Conservation (phyloP, 2,888 invertebrate genomes). For the Coenonympha glycerion region DNA sequence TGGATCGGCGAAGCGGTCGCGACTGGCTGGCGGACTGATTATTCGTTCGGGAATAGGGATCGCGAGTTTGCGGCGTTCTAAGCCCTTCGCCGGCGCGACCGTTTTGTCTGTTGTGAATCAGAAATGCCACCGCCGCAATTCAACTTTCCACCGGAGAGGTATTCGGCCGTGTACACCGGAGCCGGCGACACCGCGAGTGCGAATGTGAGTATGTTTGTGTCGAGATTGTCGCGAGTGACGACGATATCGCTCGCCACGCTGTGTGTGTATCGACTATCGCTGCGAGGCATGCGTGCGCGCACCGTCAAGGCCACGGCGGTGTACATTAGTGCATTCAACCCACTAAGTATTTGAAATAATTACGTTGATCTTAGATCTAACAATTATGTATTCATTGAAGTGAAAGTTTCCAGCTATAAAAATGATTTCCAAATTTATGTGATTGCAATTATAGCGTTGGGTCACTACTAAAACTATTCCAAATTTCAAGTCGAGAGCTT, state of each 20-base stretch:
- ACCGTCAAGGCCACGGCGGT: conserved; percentile 52
- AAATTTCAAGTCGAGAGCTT: no score
- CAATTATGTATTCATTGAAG: background rate
- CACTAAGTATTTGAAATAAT: conserved; percentile 35
- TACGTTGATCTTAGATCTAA: no score
- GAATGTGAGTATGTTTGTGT: conserved; percentile 54
- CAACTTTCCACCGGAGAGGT: conserved; percentile 66
- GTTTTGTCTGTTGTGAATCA: conserved; percentile 38
- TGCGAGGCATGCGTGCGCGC: conserved; percentile 47
- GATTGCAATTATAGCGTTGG: no score
- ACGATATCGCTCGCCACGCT: conserved; percentile 47
- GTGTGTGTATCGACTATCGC: no score
- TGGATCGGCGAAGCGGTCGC: conserved; percentile 41
- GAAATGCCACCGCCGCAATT: conserved; percentile 54
- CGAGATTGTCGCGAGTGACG: conserved; percentile 42
- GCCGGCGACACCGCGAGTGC: conserved; percentile 49
- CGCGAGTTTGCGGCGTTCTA: conserved; percentile 15
- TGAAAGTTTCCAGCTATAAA: no score
- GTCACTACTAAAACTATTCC: no score
- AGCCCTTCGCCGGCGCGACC: conserved; percentile 6
- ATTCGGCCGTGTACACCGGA: conserved; percentile 59
- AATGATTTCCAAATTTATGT: no score
- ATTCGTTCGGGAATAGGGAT: conserved; percentile 24
- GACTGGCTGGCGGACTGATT: conserved; percentile 37
- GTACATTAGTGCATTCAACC: conserved; percentile 63